Percentiles rank a stretch among this genome's conserved stretches.
phyloP scores from a whole-genome alignment of 2,888 invertebrate genomes.

The Eurytoma adleriae region DNA sequence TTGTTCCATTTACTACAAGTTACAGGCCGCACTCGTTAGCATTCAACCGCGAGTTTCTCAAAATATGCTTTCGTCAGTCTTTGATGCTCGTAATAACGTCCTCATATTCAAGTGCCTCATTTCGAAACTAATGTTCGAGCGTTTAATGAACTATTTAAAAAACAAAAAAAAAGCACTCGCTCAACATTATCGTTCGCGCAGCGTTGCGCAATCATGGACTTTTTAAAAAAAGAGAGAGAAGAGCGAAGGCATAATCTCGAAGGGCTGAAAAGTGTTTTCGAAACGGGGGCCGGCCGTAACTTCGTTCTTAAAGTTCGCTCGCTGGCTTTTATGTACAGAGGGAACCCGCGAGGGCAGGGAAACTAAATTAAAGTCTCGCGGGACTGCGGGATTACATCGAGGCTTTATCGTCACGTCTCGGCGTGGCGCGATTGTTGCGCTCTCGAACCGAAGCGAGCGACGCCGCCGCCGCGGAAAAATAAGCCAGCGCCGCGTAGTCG shows the following conservation, averaged over 20 bases:
- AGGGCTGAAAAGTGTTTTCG: too few relatives aligned
- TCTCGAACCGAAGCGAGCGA: constrained; percentile 3
- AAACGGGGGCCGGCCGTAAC: too few relatives aligned
- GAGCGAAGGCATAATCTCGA: too few relatives aligned
- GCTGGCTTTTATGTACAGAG: background rate
- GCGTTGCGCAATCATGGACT: too few relatives aligned
- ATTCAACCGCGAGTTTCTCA: too few relatives aligned
- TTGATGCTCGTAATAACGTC: background rate
- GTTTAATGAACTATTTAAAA: constrained; percentile 12
- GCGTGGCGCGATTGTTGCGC: constrained; percentile 31
- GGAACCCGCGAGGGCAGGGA: background rate
- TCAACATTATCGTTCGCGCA: too few relatives aligned
- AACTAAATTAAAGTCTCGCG: constrained; percentile 47
- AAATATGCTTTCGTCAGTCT: background rate
- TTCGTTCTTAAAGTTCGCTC: background rate
- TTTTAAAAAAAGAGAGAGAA: too few relatives aligned
- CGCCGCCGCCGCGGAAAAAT: constrained; percentile 18
- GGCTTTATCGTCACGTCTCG: constrained; percentile 50
- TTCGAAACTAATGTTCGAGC: background rate
- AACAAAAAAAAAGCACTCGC: background rate
- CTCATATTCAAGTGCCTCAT: background rate
- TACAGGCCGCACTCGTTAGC: too few relatives aligned
- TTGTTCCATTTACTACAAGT: too few relatives aligned
- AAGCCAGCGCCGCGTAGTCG: background rate
- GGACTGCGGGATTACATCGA: constrained; percentile 45